Conservation (phyloP, 2,888 invertebrate species). For the Biston betularia region DNA sequence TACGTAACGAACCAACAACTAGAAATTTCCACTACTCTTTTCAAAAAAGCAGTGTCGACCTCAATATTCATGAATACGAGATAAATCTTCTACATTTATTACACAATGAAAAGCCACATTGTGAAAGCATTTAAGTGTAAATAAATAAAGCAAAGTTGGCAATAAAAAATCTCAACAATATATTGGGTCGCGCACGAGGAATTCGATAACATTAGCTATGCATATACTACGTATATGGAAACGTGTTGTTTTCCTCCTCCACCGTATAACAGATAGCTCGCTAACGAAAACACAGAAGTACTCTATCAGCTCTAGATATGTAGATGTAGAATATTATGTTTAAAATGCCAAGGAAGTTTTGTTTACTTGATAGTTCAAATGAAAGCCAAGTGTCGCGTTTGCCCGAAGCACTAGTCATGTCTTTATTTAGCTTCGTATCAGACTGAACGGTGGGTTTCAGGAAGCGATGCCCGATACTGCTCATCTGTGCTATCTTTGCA, state of each 20-base stretch:
- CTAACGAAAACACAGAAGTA: constrained; percentile 28
- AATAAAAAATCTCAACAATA: constrained; percentile 24
- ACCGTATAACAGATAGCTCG: constrained; percentile 25
- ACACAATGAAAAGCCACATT: constrained; percentile 21
- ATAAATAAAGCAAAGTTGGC: constrained; percentile 18
- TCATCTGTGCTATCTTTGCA: constrained; percentile 50
- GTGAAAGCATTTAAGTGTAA: constrained; percentile 18
- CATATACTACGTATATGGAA: constrained; percentile 15
- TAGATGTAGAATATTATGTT: constrained; percentile 12
- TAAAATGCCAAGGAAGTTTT: constrained; percentile 21
- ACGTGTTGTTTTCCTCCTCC: constrained; percentile 32
- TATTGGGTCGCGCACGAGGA: constrained; percentile 37
- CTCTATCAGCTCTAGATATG: constrained; percentile 9
- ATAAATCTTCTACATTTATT: constrained; percentile 22
- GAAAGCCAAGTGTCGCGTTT: constrained; percentile 48
- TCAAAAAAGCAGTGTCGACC: constrained; percentile 27
- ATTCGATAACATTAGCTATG: constrained; percentile 29
- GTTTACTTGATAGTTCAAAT: constrained; percentile 37
- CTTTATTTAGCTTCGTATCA: constrained; percentile 62
- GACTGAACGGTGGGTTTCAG: constrained; percentile 54
- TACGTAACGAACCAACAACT: constrained; percentile 31
- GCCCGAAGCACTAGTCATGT: constrained; percentile 55
- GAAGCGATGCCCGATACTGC: constrained; percentile 59
- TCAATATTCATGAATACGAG: constrained; percentile 16
- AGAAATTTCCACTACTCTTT: constrained; percentile 37